Conservation (phyloP, 2,888 invertebrate genomes). For the Leptura quadrifasciata region DNA sequence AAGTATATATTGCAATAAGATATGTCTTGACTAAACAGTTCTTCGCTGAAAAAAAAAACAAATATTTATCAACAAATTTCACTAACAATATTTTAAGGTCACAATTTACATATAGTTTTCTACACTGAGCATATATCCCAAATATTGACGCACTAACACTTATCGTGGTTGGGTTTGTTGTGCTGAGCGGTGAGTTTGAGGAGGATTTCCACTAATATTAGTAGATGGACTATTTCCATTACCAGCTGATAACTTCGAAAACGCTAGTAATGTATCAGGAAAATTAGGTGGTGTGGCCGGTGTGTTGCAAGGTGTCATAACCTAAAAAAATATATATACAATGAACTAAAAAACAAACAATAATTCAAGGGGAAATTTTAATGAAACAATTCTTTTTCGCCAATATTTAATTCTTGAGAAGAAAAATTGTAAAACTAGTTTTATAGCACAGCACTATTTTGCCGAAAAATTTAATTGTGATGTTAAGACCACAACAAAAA, state of each 20-base stretch:
- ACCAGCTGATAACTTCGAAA: conserved; percentile 89
- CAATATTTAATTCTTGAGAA: too few species aligned
- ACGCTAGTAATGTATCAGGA: conserved; percentile 91
- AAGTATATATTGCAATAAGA: conserved; percentile 38
- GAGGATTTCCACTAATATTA: conserved; percentile 71
- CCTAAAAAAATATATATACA: conserved; percentile 73
- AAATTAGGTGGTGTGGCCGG: conserved; percentile 97
- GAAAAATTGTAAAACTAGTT: too few species aligned
- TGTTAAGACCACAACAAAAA: too few species aligned
- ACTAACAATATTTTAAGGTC: conserved; percentile 57
- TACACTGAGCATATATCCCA: conserved; percentile 60
- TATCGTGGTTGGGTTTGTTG: conserved; percentile 63
- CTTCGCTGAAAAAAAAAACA: conserved; percentile 32
- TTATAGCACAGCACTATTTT: too few species aligned
- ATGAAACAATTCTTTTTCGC: too few species aligned
- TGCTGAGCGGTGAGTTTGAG: conserved; percentile 68
- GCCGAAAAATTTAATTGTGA: too few species aligned
- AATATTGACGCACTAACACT: conserved; percentile 49
- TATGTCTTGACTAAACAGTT: conserved; percentile 35
- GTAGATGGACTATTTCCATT: conserved; percentile 76
- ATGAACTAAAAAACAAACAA: too few species aligned
- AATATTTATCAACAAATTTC: conserved; percentile 57
- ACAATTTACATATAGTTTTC: conserved; percentile 48
- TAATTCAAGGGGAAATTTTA: too few species aligned
- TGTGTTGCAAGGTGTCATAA: conserved; percentile 95